A percentile compares a stretch with the other conserved stretches of the same genome.
These are phyloP conservation scores for Eospalax fontanierii DNA, from an alignment of 2,797 vertebrate genomes.

Conservation along the genomic window DNA sequence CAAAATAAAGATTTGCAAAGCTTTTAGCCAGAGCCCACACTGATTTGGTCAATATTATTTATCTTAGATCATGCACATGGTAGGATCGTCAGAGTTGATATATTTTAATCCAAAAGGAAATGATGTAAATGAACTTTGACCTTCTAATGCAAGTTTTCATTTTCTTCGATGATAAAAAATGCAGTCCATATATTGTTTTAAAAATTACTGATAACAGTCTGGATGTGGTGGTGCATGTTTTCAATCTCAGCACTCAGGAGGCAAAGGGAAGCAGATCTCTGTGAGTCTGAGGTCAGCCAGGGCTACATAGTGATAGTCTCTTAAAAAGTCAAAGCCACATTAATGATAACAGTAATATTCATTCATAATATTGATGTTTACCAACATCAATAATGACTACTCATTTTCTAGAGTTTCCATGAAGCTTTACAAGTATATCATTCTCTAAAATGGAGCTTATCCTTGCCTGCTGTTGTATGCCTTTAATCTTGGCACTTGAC, in stretches of 20 bases:
- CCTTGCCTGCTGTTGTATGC: too few relatives aligned
- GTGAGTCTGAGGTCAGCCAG: too few relatives aligned
- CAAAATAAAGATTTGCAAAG: neutral
- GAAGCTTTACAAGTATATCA: conserved; percentile 33
- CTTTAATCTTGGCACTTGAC: neutral
- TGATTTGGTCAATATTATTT: neutral
- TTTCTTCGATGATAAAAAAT: conserved; percentile 33
- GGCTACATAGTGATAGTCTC: too few relatives aligned
- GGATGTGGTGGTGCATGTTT: too few relatives aligned
- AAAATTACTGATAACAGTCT: neutral
- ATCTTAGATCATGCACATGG: neutral
- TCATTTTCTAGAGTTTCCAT: conserved; percentile 48
- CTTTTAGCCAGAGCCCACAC: neutral
- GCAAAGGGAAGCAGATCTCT: too few relatives aligned
- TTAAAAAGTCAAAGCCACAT: neutral
- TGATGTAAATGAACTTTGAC: neutral
- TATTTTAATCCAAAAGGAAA: neutral
- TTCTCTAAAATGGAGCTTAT: neutral
- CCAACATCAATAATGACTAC: neutral
- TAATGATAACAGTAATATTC: neutral
- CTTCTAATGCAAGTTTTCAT: conserved; percentile 14
- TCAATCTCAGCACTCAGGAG: too few relatives aligned
- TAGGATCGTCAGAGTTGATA: neutral
- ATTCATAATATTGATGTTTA: conserved; percentile 43
- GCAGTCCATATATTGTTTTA: conserved; percentile 33